Percentiles rank a stretch among this genome's conserved stretches.
phyloP scores from a whole-genome alignment of 1,140 invertebrate genomes.

The Heliconius melpomene region DNA sequence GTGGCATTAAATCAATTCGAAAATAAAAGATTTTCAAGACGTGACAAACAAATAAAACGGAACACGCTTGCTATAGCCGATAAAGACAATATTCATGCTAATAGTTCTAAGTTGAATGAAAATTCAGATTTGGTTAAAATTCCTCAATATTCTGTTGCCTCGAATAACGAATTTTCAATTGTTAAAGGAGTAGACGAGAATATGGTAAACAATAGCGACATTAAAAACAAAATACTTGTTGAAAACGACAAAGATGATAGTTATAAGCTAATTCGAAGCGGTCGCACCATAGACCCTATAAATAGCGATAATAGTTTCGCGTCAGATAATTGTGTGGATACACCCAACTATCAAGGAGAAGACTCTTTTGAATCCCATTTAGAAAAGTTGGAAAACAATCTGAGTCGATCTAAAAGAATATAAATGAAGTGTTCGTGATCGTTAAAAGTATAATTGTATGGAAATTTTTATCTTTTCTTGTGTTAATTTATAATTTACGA shows the following conservation, averaged over 20 bases:
- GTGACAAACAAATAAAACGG: neutral
- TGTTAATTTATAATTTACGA: neutral
- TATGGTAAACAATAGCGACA: conserved; percentile 59
- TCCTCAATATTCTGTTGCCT: conserved; percentile 40
- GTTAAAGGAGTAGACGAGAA: conserved; percentile 67
- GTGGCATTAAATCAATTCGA: conserved; percentile 69
- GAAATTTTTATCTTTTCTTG: neutral
- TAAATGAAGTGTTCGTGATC: conserved; percentile 35
- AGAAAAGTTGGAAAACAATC: conserved; percentile 56
- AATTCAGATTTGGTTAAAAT: conserved; percentile 46
- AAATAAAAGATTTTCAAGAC: conserved; percentile 39
- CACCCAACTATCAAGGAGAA: conserved; percentile 51
- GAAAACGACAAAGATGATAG: conserved; percentile 7
- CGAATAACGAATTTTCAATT: conserved; percentile 60
- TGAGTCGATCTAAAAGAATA: conserved; percentile 67
- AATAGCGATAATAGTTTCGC: conserved; percentile 36
- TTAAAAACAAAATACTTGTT: conserved; percentile 48
- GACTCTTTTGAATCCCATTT: conserved; percentile 59
- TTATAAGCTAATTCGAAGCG: conserved; percentile 32
- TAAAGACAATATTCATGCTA: neutral
- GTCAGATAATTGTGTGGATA: conserved; percentile 49
- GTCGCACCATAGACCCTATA: conserved; percentile 36
- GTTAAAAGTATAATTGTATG: neutral
- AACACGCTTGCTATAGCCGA: neutral
- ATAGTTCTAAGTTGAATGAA: neutral